These are phyloP conservation scores for Hylaeus volcanicus DNA, from an alignment of 1,140 invertebrate genomes.

Conservation along the genomic window DNA sequence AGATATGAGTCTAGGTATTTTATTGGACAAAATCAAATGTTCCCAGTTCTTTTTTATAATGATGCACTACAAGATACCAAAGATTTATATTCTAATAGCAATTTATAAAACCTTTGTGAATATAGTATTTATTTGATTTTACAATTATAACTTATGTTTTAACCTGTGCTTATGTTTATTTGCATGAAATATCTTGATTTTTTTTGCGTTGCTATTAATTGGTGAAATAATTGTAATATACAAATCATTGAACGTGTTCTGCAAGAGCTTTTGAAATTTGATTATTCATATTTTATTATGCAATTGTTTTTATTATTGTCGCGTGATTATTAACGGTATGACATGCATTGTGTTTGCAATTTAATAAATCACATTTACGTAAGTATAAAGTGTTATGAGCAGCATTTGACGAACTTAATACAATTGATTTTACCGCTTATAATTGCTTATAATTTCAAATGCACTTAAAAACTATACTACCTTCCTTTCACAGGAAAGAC, in stretches of 20 bases:
- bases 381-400: slow-evolving; percentile 22
- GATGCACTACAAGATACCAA: not conserved
- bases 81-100: not conserved
- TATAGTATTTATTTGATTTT: not conserved
- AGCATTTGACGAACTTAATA: slow-evolving; percentile 19
- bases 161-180: slow-evolving; percentile 25
- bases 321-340: slow-evolving; percentile 19
- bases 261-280: slow-evolving; percentile 14
- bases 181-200: slow-evolving; percentile 43
- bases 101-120: not conserved
- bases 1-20: not conserved
- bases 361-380: slow-evolving; percentile 32
- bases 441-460: slow-evolving; percentile 32
- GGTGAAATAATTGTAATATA: not conserved
- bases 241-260: not conserved
- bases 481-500: slow-evolving; percentile 30
- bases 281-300: slow-evolving; percentile 26
- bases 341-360: slow-evolving; percentile 35
- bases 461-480: slow-evolving; percentile 15
- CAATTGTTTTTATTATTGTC: slow-evolving; percentile 11
- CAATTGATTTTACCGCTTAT: slow-evolving; percentile 31
- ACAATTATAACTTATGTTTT: slow-evolving; percentile 16
- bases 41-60: not conserved
- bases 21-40: not conserved
- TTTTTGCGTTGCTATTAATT: not conserved